Base-by-base conservation (phyloP, 2,113 vertebrate species). In the Mastomys natalensis region DNA sequence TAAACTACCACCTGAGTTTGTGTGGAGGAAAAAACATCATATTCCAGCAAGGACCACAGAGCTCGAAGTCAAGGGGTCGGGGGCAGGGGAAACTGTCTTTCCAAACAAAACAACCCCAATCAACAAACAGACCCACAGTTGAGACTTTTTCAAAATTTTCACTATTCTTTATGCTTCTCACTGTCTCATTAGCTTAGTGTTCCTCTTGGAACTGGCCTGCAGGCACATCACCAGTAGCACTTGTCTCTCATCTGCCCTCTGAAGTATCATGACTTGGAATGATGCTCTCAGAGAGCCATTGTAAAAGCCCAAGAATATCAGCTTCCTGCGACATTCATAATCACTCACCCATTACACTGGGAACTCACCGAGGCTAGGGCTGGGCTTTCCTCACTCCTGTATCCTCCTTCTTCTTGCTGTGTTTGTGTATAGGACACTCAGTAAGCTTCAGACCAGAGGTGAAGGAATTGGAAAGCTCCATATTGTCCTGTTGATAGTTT, bases 141-240 rank as follows among this genome's bases (percentile, higher is more conserved):
- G 17, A 29, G 13, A 86, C 8, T 11, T 86, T 43, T n/a, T 66
- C 53, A 89, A 24, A 34, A 13, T 80, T 91, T 74, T 91, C 29
- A n/a, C 48, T 55, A 6, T 24, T 70, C 51, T 68, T 5, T 78
- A 17, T 17, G 43, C 72, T 74, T 78, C 73, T 74, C 22, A 6
- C 16, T 74, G 40, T 94, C 68, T 86, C 45, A 29, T 91, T 91
- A 81, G 85, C 31, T 93, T 11, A 5, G 26, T 51, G 95, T 96
- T 64, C 21, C 15, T 15, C 24, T 45, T 89, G 53, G 53, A 94
- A 93, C 74, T 40, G 48, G 43, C 70, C 55, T 43, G 29, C 7
- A 70, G 31, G 5, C 58, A 43, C 2, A 84, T 29, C 31, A 51
- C 34, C 31, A 51, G 5, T 9, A 53, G 51, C 48, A 45, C 6